Conservation (phyloP, 2,888 invertebrate species). For the Cepaea hortensis region DNA sequence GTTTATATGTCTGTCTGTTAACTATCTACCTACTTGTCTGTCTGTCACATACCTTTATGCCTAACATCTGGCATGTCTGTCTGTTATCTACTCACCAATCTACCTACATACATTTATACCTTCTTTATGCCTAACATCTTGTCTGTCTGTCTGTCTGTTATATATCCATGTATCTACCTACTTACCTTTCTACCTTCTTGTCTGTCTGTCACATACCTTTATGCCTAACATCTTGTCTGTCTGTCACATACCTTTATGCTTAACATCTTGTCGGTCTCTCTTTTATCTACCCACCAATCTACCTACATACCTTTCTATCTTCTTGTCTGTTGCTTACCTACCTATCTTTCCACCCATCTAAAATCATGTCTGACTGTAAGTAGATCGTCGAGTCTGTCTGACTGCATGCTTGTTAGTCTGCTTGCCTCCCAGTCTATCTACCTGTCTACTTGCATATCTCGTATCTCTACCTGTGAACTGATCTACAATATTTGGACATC, state of each 20-base stretch:
- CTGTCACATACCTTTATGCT: neutral
- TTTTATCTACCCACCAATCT: neutral
- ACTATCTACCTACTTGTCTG: neutral
- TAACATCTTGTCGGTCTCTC: neutral
- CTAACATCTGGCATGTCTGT: neutral
- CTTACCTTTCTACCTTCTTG: neutral
- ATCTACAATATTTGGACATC: no score
- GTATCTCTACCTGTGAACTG: no score
- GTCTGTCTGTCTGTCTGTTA: neutral
- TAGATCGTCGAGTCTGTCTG: neutral
- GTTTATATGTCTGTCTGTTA: neutral
- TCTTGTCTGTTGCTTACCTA: neutral
- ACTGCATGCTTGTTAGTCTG: neutral
- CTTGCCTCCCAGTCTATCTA: neutral
- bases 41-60: neutral
- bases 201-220: neutral
- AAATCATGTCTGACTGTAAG: neutral
- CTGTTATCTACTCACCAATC: neutral
- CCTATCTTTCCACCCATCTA: neutral
- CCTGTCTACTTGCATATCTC: neutral
- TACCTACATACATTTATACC: neutral
- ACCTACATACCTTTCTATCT: neutral
- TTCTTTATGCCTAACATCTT: neutral
- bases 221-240: neutral
- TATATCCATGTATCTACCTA: slow-evolving; percentile 22